Percentiles rank a stretch among this genome's conserved stretches.
These are phyloP conservation scores for Enteromius mattozi DNA, from an alignment of 2,797 vertebrate species.

Conservation along the genomic window DNA sequence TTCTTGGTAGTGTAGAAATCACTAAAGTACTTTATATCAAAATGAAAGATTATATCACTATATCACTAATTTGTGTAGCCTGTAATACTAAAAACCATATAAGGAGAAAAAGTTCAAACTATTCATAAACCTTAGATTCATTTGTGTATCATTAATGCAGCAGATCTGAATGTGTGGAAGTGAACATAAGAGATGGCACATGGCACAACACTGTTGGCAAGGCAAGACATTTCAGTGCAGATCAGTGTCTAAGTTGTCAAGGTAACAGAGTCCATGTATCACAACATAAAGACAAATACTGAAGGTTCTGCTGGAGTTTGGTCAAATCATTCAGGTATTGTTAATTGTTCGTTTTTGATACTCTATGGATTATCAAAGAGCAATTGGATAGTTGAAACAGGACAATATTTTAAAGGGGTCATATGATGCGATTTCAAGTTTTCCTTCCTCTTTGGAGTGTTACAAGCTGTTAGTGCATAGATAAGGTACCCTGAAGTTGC, in stretches of 20 bases:
- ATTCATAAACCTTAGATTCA: neutral
- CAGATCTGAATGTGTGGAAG: neutral
- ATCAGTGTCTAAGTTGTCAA: slow-evolving; percentile 35
- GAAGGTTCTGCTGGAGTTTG: neutral
- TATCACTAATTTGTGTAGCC: neutral
- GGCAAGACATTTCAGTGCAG: slow-evolving; percentile 20
- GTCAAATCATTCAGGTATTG: neutral
- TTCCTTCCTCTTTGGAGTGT: no score
- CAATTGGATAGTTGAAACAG: neutral
- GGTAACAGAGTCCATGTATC: slow-evolving; percentile 33
- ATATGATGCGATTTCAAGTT: no score
- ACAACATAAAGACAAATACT: neutral
- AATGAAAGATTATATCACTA: neutral
- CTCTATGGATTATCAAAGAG: neutral
- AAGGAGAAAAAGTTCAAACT: neutral
- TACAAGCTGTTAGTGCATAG: no score
- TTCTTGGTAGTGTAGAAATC: neutral
- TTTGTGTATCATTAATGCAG: neutral
- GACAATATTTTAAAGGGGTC: neutral
- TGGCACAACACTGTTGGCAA: slow-evolving; percentile 28
- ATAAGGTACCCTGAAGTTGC: no score
- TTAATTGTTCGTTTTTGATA: neutral
- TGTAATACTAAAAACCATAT: neutral
- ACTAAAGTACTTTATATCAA: neutral
- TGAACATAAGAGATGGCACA: neutral